Conservation (phyloP, 2,888 invertebrate genomes). For the Aquatica leii region DNA sequence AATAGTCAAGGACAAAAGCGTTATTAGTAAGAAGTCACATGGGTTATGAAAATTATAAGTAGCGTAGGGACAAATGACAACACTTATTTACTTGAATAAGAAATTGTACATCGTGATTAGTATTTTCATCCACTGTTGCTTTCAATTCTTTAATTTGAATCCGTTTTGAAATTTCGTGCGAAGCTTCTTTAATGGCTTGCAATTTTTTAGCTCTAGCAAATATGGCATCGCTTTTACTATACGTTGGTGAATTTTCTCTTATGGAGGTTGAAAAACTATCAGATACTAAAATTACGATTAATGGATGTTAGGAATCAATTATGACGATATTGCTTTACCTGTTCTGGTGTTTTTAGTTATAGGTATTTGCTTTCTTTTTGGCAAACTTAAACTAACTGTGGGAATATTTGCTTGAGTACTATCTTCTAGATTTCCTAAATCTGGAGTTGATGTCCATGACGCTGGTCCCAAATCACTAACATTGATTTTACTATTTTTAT, state of each 20-base stretch:
- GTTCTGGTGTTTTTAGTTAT: slow-evolving; percentile 65
- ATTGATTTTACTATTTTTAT: slow-evolving; percentile 42
- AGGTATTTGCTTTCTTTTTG: slow-evolving; percentile 70
- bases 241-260: slow-evolving; percentile 58
- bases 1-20: no score
- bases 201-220: slow-evolving; percentile 76
- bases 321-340: slow-evolving; percentile 39
- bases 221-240: slow-evolving; percentile 73
- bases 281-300: slow-evolving; percentile 53
- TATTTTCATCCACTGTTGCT: slow-evolving; percentile 56
- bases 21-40: neutral
- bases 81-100: slow-evolving; percentile 65
- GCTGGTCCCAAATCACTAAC: slow-evolving; percentile 55
- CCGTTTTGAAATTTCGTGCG: slow-evolving; percentile 45
- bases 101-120: slow-evolving; percentile 69
- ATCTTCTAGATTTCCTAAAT: slow-evolving; percentile 72
- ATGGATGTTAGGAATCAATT: no score
- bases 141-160: slow-evolving; percentile 59
- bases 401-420: slow-evolving; percentile 68
- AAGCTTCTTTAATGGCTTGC: slow-evolving; percentile 60
- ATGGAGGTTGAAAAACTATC: slow-evolving; percentile 53
- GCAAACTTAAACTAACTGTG: slow-evolving; percentile 74
- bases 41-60: neutral
- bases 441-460: slow-evolving; percentile 86
- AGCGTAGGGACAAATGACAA: no score